Evolutionary conservation across 2,113 vertebrate species (phyloP), one percentile per base, ranked within the genome.

Genomic region (Gadus chalcogrammus): DNA sequence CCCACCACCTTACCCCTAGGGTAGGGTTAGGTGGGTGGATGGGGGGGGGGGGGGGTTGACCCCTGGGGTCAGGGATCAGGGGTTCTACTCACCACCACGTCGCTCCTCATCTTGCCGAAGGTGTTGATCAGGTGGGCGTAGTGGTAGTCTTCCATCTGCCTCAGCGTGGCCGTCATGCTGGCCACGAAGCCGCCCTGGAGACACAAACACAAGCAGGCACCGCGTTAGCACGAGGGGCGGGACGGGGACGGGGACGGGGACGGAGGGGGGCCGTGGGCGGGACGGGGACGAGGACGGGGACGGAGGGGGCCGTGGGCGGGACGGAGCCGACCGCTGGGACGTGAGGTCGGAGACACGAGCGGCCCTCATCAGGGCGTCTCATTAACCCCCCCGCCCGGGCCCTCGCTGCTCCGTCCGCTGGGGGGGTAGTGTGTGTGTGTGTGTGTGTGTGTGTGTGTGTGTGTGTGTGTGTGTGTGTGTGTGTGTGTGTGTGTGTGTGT

Each of bases 121-220:
- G 97, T 98, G 92, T 90, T 95, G 93, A 99, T 98, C 82, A 99
- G 89, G 82, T 98, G 96, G 61, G 94, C 85, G 0, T 99, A 99
- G 87, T 99, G 97, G 69, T 96, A 97, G 79, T 99, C 95, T 64
- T 99, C 97, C 97, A 99, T 99, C 73, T 99, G 97, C 63, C 97
- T 92, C 61, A 99, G 85, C 24, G 95, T 98, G 1, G 93, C 97
- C 0, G 97, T 99, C 97, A 99, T 99, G 82, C 95, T 95, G 0
- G 97, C 96, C 77, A 99, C 97, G 0, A 98, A 99, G 81, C 95
- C 97, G 15, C 97, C 97, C 97, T 99, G 84, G 42, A 79, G 35
- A 82, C 64, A 69, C 13, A 48, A 13, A 12, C 31, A 48, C 27
- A 64, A 13, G 28, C 13, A 18, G 6, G 35, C 16, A 70, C 28